A percentile compares a stretch with the other conserved stretches of the same genome.
These are phyloP conservation scores for Salpingus planirostris DNA, from an alignment of 2,888 invertebrate species.

Conservation along the genomic window DNA sequence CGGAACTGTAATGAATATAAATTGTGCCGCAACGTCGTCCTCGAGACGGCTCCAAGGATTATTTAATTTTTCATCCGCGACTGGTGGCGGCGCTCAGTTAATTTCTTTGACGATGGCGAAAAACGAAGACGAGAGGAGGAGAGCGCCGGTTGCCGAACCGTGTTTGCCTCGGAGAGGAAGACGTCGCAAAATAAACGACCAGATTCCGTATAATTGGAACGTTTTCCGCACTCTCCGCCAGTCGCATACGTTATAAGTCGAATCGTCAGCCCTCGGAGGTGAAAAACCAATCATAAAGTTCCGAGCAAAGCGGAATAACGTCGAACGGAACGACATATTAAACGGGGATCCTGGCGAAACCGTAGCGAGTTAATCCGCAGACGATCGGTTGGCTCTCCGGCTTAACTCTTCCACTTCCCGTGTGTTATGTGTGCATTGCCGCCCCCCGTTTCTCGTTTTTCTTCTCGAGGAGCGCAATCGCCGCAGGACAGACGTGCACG, in stretches of 20 bases:
- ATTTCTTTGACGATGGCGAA: too few relatives aligned
- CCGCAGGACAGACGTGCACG: slow-evolving; percentile 11
- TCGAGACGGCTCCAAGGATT: too few relatives aligned
- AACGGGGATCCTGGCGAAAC: slow-evolving; percentile 14
- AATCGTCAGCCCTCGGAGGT: slow-evolving; percentile 16
- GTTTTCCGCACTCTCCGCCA: slow-evolving; percentile 9
- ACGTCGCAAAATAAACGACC: too few relatives aligned
- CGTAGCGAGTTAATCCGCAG: slow-evolving; percentile 12
- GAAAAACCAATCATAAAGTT: slow-evolving; percentile 23
- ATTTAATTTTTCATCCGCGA: too few relatives aligned
- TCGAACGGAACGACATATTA: slow-evolving; percentile 20
- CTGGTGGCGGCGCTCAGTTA: too few relatives aligned
- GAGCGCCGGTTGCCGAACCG: too few relatives aligned
- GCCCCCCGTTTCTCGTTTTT: too few relatives aligned
- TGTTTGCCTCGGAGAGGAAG: too few relatives aligned
- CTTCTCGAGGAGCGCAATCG: too few relatives aligned
- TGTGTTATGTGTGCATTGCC: slow-evolving; percentile 1
- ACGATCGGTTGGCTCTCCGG: slow-evolving; percentile 12
- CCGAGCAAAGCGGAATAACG: slow-evolving; percentile 17
- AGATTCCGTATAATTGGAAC: slow-evolving; percentile 11
- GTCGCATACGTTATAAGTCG: slow-evolving; percentile 12
- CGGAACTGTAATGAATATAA: too few relatives aligned
- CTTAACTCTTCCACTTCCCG: slow-evolving; percentile 8
- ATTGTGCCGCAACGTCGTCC: too few relatives aligned
- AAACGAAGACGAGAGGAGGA: too few relatives aligned